Evolutionary conservation across 2,888 invertebrate genomes (phyloP), one percentile per base, ranked within the genome.

Genomic region (Steinernema hermaphroditum): DNA sequence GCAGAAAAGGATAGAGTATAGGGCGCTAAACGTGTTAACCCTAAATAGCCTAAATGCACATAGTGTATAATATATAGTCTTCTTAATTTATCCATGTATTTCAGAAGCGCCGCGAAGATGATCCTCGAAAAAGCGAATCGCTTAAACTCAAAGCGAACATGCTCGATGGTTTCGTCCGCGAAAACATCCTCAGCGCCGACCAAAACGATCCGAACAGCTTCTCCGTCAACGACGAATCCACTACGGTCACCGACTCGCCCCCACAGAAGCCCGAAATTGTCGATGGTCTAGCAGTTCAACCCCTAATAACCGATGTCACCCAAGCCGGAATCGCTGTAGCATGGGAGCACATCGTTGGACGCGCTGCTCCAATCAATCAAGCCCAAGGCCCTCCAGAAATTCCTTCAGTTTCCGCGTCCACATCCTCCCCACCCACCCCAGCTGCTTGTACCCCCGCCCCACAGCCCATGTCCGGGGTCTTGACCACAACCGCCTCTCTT

Each of bases 161-260:
- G 4, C 32, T 62, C 1, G 62, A 62, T 19, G 29, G 62, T 32
- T 62, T 32, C 16, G 62, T 62, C 62, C 6, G 62, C 6, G 62
- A 62, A 27, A 62, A 62, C 62, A 62, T 62, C 32, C 62, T 62
- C 32, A n/a, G 62, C 29, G 62, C 62, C 32, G 62, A 62, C 62
- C 62, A 62, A 16, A 62, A 62, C 32, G 62, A 62, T 16, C 62
- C 62, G 1, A 62, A 62, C 62, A 62, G 62, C n/a, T 62, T 62
- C 62, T 29, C 62, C 29, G 6, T 62, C 16, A 29, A 62, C 62
- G 62, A 62, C 62, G 62, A 62, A 16, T 62, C 62, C 32, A 29
- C n/a, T n/a, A n/a, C 12, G 16, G n/a, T 32, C 32, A 32, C 62
- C 6, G 62, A 32, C 22, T 62, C 62, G 2, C 62, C 62, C 1